phyloP scores from a whole-genome alignment of 2,888 invertebrate species.

The Hyles lineata region DNA sequence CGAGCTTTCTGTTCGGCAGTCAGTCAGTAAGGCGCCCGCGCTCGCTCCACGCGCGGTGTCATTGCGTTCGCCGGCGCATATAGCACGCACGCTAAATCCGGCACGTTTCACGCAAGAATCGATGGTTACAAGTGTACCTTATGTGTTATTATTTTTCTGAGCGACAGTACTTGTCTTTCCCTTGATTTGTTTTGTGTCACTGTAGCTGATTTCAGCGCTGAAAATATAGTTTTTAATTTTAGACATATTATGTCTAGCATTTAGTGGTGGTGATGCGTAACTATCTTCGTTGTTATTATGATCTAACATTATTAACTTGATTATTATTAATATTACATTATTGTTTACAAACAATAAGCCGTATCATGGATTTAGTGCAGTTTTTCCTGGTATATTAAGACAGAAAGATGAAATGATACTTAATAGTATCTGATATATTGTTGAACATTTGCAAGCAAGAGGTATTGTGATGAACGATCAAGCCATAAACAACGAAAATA shows the following conservation, averaged over 20 bases:
- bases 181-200: conserved; percentile 8
- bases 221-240: background rate
- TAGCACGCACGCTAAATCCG: conserved; percentile 54
- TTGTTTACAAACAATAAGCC: background rate
- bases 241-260: background rate
- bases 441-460: background rate
- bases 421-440: background rate
- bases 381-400: background rate
- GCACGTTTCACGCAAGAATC: conserved; percentile 52
- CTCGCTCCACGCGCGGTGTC: conserved; percentile 64
- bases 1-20: conserved; percentile 66
- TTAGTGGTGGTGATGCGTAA: background rate
- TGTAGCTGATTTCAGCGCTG: conserved; percentile 8
- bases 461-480: background rate
- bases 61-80: conserved; percentile 42
- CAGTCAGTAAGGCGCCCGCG: conserved; percentile 73
- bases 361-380: background rate
- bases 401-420: no score
- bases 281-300: no score
- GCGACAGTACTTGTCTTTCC: conserved; percentile 31
- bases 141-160: conserved; percentile 43
- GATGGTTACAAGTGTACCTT: conserved; percentile 49
- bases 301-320: background rate
- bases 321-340: background rate
- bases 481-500: background rate